A percentile compares a stretch with the other conserved stretches of the same genome.
phyloP scores from a whole-genome alignment of 2,888 invertebrate species.

The Tridacna crocea region DNA sequence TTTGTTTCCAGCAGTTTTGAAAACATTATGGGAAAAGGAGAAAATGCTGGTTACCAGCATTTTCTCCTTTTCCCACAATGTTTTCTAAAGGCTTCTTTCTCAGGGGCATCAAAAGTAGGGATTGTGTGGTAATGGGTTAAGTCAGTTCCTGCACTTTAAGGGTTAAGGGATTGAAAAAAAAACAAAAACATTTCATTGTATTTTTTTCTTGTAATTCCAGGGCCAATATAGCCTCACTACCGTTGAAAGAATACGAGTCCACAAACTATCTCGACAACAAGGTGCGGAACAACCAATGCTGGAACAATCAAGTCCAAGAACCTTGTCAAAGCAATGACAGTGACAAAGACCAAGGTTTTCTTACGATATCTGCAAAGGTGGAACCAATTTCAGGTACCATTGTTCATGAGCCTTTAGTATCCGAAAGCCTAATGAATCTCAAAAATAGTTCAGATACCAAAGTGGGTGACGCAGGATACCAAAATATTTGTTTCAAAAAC shows the following conservation, averaged over 20 bases:
- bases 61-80: not conserved
- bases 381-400: not conserved
- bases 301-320: slow-evolving; percentile 16
- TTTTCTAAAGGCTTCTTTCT: not conserved
- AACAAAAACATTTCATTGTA: not conserved
- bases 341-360: not conserved
- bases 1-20: not conserved
- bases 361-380: not conserved
- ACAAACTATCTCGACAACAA: slow-evolving; percentile 63
- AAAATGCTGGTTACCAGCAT: not conserved
- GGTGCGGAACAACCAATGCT: slow-evolving; percentile 50
- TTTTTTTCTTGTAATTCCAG: slow-evolving; percentile 12
- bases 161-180: no score
- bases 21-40: not conserved
- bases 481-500: slow-evolving; percentile 32
- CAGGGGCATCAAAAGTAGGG: not conserved
- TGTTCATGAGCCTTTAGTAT: not conserved
- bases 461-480: not conserved
- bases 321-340: not conserved
- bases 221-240: slow-evolving; percentile 4
- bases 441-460: not conserved
- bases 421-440: not conserved
- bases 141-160: not conserved
- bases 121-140: not conserved
- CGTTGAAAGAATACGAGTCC: slow-evolving; percentile 42